Conservation (phyloP, 1,140 invertebrate genomes). For the Portunus trituberculatus region DNA sequence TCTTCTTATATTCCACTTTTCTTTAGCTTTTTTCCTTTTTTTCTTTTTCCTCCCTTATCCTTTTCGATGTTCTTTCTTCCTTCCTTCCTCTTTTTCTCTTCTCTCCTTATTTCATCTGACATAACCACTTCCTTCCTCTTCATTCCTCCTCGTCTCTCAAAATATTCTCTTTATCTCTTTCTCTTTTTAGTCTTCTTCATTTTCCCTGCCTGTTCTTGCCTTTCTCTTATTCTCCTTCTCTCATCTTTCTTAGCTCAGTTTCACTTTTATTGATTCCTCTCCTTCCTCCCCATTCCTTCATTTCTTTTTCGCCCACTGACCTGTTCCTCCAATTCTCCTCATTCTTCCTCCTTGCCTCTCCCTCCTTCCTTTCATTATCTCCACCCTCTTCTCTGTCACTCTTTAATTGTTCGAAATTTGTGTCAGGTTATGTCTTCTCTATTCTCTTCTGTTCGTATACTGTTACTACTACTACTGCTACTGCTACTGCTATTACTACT, state of each 20-base stretch:
- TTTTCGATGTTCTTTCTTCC: no score
- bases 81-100: no score
- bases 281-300: neutral
- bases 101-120: no score
- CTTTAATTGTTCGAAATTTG: no score
- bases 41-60: no score
- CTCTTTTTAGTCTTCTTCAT: neutral
- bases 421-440: no score
- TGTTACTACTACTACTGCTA: neutral
- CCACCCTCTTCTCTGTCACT: neutral
- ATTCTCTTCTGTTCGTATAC: neutral
- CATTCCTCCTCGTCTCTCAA: no score
- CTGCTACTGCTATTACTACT: neutral
- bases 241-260: neutral
- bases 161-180: neutral
- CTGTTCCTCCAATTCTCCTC: neutral
- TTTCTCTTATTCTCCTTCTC: neutral
- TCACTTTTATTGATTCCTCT: neutral
- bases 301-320: neutral
- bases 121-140: no score
- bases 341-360: neutral
- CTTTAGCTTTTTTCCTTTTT: no score
- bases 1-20: no score
- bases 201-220: neutral
- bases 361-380: neutral